Evolutionary conservation across 2,888 invertebrate genomes (phyloP).

Genomic region (Tridacna gigas): DNA sequence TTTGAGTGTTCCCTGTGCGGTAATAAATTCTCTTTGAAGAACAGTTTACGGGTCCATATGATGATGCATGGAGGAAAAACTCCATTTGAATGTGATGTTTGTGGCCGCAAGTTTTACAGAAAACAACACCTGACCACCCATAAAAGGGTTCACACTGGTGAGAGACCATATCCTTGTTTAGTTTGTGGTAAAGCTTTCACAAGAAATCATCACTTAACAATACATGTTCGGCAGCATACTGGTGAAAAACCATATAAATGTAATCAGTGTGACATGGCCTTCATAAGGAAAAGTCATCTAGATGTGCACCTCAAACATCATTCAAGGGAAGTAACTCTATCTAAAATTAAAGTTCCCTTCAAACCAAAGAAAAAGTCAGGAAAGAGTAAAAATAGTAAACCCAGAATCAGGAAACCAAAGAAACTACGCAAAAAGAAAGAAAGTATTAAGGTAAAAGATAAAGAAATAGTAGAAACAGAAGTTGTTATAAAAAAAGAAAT

Average conservation of each 20-base stretch:
- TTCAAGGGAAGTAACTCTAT: background rate
- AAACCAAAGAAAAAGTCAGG: too few species aligned
- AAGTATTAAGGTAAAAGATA: too few species aligned
- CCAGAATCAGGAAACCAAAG: too few species aligned
- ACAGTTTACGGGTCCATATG: background rate
- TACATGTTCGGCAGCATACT: background rate
- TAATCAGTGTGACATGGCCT: background rate
- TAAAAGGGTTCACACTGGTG: slow-evolving; percentile 21
- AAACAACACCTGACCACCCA: background rate
- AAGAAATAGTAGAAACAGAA: too few species aligned
- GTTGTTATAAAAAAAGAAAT: too few species aligned
- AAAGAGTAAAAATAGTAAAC: too few species aligned
- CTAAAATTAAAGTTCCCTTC: too few species aligned
- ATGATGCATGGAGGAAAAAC: background rate
- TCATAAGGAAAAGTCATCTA: background rate
- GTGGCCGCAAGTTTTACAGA: background rate
- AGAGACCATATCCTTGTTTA: slow-evolving; percentile 19
- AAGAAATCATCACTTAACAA: background rate
- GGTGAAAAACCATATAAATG: slow-evolving; percentile 18
- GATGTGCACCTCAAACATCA: background rate
- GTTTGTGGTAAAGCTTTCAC: slow-evolving; percentile 23
- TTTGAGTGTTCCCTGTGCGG: background rate
- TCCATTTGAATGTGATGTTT: background rate
- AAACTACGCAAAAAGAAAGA: too few species aligned
- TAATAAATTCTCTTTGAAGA: background rate